Evolutionary conservation across 2,797 vertebrate genomes (phyloP), one percentile per base, ranked within the genome.

Genomic region (Rousettus madagascariensis): DNA sequence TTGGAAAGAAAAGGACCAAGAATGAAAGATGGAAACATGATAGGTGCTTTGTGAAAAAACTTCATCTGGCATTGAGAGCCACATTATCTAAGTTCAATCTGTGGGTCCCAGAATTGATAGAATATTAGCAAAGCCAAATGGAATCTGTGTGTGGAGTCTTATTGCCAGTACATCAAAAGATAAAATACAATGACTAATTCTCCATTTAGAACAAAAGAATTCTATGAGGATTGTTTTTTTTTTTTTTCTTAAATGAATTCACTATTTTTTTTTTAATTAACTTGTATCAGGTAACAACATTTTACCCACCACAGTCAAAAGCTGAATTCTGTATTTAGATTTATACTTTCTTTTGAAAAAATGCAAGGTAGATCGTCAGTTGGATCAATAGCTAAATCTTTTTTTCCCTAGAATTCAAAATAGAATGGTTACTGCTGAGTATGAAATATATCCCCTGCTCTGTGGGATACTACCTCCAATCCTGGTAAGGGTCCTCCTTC

Each of bases 1-100:
- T 38, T 95, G 74, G n/a, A 88, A 90, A 94, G 46, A 46, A 96
- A 94, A 91, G 95, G 20, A 63, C 61, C 46, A 49, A 78, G 72
- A 91, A 30, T 83, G 0, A 46, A 94, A 95, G 78, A 95, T 16
- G 2, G 30, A 94, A 95, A 53, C 36, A 90, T 72, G 51, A 93
- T 90, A 19, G 75, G 33, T 88, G 24, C 68, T 95, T 91, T 86
- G 65, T 92, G 59, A 28, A 86, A 95, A 82, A 86, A 43, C 77
- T 68, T 94, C 71, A 63, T 86, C 92, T 91, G 79, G 49, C 20
- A 79, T 53, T 26, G 41, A 95, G 28, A 91, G 6, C 1, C 30
- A 51, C 19, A 72, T 95, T 90, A 15, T 94, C 74, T 33, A 69
- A 84, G 77, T 87, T 94, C 89, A 79, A 83, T 88, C 36, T 84